phyloP scores from a whole-genome alignment of 1,140 invertebrate genomes.

The Tetragonula clypearis region DNA sequence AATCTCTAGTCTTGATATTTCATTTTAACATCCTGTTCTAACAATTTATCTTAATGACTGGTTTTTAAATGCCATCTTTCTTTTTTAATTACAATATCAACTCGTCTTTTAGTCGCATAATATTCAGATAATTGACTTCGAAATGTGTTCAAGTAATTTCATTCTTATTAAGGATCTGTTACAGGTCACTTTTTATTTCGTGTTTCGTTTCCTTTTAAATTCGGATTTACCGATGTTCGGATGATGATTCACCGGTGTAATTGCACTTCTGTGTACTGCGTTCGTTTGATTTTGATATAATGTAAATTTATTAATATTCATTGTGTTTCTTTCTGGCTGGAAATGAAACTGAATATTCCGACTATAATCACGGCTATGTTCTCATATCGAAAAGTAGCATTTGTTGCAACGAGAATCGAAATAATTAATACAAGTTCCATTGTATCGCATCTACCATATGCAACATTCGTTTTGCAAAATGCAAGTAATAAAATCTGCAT shows the following conservation, averaged over 20 bases:
- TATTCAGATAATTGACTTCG: too few species aligned
- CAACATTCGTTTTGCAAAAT: background rate
- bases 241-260: background rate
- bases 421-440: background rate
- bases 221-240: background rate
- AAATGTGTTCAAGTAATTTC: too few species aligned
- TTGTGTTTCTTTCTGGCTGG: background rate
- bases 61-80: too few species aligned
- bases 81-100: too few species aligned
- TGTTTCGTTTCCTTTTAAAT: background rate
- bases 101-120: too few species aligned
- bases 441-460: background rate
- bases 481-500: slow-evolving; percentile 1
- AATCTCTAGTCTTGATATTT: too few species aligned
- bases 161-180: background rate
- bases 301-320: background rate
- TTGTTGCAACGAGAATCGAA: background rate
- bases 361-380: background rate
- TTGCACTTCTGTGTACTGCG: background rate
- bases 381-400: background rate
- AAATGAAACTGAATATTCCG: background rate
- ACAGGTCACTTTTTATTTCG: background rate
- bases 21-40: too few species aligned
- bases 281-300: background rate
- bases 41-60: too few species aligned